These are phyloP conservation scores for Hecatera dysodea DNA, from an alignment of 2,888 invertebrate species.

Conservation along the genomic window DNA sequence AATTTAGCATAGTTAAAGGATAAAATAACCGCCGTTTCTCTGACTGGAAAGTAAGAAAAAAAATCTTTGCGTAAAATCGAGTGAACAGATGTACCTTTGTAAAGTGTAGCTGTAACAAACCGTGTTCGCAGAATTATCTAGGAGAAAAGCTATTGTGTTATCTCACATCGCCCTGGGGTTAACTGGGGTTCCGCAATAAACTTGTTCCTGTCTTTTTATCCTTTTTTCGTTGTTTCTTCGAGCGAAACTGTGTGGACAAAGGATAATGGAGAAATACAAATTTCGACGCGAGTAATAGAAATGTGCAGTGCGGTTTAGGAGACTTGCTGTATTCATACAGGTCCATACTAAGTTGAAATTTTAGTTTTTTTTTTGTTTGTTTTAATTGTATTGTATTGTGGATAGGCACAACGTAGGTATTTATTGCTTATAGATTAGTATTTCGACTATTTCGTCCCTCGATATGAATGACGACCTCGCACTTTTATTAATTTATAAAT, in stretches of 20 bases:
- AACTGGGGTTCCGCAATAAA: constrained; percentile 51
- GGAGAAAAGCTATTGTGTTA: constrained; percentile 46
- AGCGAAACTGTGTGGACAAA: constrained; percentile 48
- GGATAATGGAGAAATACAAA: constrained; percentile 50
- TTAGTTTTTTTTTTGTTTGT: neutral
- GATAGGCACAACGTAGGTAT: too few relatives aligned
- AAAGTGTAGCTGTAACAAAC: constrained; percentile 27
- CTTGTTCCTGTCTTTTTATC: constrained; percentile 42
- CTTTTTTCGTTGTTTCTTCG: constrained; percentile 11
- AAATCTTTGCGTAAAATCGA: neutral
- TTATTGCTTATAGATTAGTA: too few relatives aligned
- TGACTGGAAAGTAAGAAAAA: neutral
- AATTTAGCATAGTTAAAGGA: neutral
- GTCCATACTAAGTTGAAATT: neutral
- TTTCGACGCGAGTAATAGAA: constrained; percentile 34
- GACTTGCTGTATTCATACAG: neutral
- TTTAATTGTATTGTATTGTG: too few relatives aligned
- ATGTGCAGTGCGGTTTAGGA: constrained; percentile 24
- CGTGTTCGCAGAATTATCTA: constrained; percentile 30
- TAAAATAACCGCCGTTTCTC: neutral
- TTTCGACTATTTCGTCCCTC: too few relatives aligned
- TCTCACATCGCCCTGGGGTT: constrained; percentile 43
- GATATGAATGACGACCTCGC: too few relatives aligned
- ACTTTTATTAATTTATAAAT: too few relatives aligned
- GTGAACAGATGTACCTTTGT: neutral